Percentiles rank a stretch among this genome's conserved stretches.
Conservation (phyloP, 2,113 vertebrate genomes). For the Prunella himalayana region DNA sequence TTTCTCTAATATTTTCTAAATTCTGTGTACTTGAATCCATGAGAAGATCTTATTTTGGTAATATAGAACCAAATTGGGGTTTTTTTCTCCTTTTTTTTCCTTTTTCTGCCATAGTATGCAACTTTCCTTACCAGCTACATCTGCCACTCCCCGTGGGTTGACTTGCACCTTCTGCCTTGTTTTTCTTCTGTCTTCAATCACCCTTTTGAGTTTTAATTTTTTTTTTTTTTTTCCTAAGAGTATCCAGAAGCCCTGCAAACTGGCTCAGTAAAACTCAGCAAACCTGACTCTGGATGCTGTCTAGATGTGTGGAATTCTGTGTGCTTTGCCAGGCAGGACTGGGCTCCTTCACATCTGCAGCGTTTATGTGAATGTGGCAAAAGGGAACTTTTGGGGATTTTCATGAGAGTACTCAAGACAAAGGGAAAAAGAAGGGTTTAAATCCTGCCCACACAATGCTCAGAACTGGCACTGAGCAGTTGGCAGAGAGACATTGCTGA, state of each 20-base stretch:
- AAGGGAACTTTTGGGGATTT: background rate
- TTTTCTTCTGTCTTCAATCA: background rate
- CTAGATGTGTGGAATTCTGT: background rate
- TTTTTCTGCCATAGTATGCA: background rate
- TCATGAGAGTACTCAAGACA: background rate
- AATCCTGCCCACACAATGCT: background rate
- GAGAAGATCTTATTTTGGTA: background rate
- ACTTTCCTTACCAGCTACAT: background rate
- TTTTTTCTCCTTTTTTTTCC: background rate
- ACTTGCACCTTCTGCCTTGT: background rate
- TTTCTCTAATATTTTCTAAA: background rate
- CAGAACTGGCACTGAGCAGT: background rate
- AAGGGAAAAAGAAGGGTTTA: background rate
- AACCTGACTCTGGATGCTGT: background rate
- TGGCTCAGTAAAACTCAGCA: background rate
- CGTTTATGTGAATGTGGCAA: accelerated
- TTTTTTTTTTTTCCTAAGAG: background rate
- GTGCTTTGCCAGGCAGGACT: background rate
- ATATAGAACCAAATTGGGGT: accelerated
- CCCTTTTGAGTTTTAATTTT: background rate
- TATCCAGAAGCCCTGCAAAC: background rate
- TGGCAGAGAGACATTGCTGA: background rate
- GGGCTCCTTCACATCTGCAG: background rate
- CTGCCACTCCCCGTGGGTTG: background rate
- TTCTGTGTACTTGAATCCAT: background rate